Base-by-base conservation (phyloP, 2,888 invertebrate genomes). In the Dendrolimus pini region DNA sequence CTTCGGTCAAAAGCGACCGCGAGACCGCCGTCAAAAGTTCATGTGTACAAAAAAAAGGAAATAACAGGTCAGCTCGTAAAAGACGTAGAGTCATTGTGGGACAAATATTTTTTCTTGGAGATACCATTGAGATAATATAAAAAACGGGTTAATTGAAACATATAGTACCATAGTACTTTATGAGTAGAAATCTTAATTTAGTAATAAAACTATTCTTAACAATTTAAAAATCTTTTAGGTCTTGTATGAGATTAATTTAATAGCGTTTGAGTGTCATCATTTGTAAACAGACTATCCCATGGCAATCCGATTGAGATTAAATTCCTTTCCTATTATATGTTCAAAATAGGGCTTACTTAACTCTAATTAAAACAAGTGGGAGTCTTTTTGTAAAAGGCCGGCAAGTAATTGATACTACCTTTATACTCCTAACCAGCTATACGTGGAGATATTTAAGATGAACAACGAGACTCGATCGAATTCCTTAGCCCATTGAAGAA, bases 401-500 rank as follows among this genome's bases (percentile, higher is more conserved):
- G 71, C 71, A 62, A 71, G 74, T 77, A 77, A 77, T 77, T 77
- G 77, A 76, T 77, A 77, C 72, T 71, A 74, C 72, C 74, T 70
- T 72, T 75, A 70, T 72, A 75, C 67, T 72, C 69, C 69, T 69
- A 70, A 67, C 70, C 68, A 73, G 62, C 66, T 66, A 62, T 71
- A 77, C 77, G 77, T 77, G 77, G 61, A 76, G 77, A 77, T 77
- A 77, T 77, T 77, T 76, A 64, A 75, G 74, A 76, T 77, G 77
- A 86, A 87, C 83, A 82, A 81, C 82, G 85, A 85, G 85, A 78
- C 89, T 89, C 89, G 87, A 89, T 89, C 82, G 88, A 83, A 89
- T 90, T 89, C 89, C 81, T 85, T 88, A 85, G 83, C 87, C 89
- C 89, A 89, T 89, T 89, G 86, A 89, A 85, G 88, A 89, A 85